Evolutionary conservation across 2,797 vertebrate genomes (phyloP).

Genomic region (Tenualosa ilisha): DNA sequence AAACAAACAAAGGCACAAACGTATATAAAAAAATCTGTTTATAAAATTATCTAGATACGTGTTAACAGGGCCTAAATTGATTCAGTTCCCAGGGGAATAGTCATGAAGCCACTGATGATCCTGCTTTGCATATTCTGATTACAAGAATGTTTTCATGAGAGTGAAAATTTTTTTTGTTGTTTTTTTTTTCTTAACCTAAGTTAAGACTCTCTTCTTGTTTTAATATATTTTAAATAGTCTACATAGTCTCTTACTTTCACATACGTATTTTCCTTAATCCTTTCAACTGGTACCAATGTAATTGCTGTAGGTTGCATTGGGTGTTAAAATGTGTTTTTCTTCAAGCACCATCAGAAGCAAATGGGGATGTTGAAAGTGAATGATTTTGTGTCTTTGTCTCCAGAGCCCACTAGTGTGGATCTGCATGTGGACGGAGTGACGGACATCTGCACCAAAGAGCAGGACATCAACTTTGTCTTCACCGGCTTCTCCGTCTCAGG

Average conservation of each 20-base stretch:
- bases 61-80: too few relatives aligned
- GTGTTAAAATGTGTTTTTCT: neutral
- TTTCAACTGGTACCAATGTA: neutral
- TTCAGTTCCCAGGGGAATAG: neutral
- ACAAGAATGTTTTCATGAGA: neutral
- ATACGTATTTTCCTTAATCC: too few relatives aligned
- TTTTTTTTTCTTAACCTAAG: neutral
- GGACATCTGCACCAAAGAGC: conserved; percentile 95
- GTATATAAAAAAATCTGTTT: too few relatives aligned
- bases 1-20: too few relatives aligned
- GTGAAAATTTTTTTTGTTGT: neutral
- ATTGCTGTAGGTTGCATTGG: neutral
- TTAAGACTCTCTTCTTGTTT: too few relatives aligned
- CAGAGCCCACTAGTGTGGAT: conserved; percentile 93
- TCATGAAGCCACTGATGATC: neutral
- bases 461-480: conserved; percentile 97
- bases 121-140: neutral
- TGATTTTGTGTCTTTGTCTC: neutral
- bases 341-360: neutral
- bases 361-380: neutral
- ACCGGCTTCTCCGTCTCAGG: conserved; percentile 94
- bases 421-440: conserved; percentile 92
- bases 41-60: too few relatives aligned
- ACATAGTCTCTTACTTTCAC: neutral
- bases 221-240: neutral